phyloP scores from a whole-genome alignment of 1,140 invertebrate genomes.

The Bombus turneri region DNA sequence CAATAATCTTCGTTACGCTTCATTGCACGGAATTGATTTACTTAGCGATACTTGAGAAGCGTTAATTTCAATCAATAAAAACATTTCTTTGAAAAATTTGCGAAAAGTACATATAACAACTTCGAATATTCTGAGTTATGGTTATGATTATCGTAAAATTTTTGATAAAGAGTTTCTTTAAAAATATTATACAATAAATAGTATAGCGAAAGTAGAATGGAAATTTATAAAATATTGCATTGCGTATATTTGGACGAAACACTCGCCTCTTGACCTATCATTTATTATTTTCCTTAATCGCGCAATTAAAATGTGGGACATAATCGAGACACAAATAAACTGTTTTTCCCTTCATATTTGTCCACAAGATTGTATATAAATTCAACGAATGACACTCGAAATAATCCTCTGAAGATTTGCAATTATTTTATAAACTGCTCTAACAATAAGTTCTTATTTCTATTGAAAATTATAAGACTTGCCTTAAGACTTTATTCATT shows the following conservation, averaged over 20 bases:
- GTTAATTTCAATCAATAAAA: neutral
- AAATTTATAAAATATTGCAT: no score
- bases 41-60: neutral
- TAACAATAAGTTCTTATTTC: neutral
- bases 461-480: neutral
- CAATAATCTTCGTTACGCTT: neutral
- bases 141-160: no score
- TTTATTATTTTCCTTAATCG: no score
- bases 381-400: neutral
- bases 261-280: no score
- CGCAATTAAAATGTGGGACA: no score
- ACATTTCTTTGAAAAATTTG: neutral
- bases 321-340: no score
- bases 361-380: neutral
- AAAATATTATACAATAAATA: no score
- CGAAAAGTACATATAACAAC: no score
- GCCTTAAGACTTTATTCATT: neutral
- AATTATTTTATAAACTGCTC: neutral
- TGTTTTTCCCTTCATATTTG: neutral
- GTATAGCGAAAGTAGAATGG: no score
- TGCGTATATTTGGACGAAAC: no score
- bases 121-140: no score
- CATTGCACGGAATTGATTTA: neutral
- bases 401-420: neutral
- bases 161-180: no score